A percentile compares a stretch with the other conserved stretches of the same genome.
These are phyloP conservation scores for Gulo gulo DNA, from an alignment of 2,113 vertebrate genomes.

Conservation along the genomic window DNA sequence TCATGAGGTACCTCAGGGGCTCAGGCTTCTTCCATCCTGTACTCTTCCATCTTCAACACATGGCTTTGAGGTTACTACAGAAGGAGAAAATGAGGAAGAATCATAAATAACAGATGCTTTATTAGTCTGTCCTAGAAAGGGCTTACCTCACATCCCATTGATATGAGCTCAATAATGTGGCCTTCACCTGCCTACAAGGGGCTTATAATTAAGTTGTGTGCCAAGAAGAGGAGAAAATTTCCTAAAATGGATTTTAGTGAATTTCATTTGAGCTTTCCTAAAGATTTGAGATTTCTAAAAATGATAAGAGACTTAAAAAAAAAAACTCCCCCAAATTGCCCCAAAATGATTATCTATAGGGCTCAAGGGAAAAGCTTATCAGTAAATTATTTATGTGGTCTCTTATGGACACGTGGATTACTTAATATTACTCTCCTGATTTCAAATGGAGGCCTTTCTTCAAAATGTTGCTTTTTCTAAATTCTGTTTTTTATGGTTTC, in stretches of 20 bases:
- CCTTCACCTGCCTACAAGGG: neutral
- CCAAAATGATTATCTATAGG: neutral
- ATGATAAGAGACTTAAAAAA: neutral
- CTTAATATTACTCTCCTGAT: neutral
- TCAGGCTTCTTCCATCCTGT: neutral
- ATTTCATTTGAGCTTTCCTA: neutral
- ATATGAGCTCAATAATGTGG: neutral
- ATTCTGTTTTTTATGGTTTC: neutral
- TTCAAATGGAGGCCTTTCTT: neutral
- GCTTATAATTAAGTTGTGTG: neutral
- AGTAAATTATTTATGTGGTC: neutral
- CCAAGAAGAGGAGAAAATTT: neutral
- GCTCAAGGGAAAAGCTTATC: conserved; percentile 3
- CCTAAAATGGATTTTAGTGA: neutral
- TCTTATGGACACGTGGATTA: neutral
- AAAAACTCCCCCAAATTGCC: neutral
- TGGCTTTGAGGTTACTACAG: neutral
- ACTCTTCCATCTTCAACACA: neutral
- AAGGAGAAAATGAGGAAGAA: neutral
- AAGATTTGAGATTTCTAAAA: neutral
- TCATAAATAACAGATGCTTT: neutral
- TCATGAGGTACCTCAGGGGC: neutral
- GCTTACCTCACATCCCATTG: neutral
- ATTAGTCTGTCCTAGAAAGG: neutral
- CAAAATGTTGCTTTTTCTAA: conserved; percentile 15